Conservation (phyloP, 2,888 invertebrate species). For the Morpho achilles region DNA sequence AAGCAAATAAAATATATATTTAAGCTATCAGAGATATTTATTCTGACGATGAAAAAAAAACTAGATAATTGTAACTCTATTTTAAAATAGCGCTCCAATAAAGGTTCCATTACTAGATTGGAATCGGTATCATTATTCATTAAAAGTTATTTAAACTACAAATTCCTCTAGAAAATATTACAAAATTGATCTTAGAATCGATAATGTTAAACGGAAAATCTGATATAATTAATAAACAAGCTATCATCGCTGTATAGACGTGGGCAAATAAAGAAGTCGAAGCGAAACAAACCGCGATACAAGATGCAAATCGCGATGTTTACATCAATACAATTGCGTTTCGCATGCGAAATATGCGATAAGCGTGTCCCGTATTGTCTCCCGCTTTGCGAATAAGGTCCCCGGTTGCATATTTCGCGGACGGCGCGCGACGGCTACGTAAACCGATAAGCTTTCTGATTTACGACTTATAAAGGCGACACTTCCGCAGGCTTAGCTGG, state of each 20-base stretch:
- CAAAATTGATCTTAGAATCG: background rate
- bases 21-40: too few relatives aligned
- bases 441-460: conserved; percentile 67
- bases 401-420: conserved; percentile 57
- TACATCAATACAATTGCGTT: conserved; percentile 26
- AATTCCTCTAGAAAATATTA: background rate
- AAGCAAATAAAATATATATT: too few relatives aligned
- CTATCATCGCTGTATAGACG: background rate
- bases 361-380: conserved; percentile 27
- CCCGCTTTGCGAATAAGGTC: conserved; percentile 33
- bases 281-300: conserved; percentile 12
- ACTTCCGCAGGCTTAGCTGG: conserved; percentile 58
- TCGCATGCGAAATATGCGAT: conserved; percentile 29
- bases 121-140: too few relatives aligned
- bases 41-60: too few relatives aligned
- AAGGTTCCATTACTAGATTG: too few relatives aligned
- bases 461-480: conserved; percentile 67
- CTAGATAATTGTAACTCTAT: too few relatives aligned
- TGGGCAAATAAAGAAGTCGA: conserved; percentile 20
- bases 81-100: too few relatives aligned
- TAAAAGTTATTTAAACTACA: too few relatives aligned
- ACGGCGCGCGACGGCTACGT: conserved; percentile 45
- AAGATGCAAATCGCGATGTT: conserved; percentile 23
- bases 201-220: background rate
- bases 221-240: conserved; percentile 9